Conservation (phyloP, 1,140 invertebrate genomes). For the Eciton burchellii region DNA sequence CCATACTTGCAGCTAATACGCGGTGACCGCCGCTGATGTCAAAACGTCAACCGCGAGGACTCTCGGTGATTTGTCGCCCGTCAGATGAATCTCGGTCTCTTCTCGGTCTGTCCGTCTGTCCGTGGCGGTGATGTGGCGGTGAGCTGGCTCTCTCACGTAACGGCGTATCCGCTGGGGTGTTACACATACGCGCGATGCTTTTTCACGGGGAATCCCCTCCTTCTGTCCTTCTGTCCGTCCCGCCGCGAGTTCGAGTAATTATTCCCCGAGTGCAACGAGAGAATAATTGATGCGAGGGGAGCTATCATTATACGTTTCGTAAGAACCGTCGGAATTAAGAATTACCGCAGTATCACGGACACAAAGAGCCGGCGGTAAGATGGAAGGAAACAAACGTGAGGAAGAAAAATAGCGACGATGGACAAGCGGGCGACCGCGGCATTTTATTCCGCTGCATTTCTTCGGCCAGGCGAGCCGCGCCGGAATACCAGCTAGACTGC, state of each 20-base stretch:
- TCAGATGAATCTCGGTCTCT: conserved; percentile 40
- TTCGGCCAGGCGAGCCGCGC: conserved; percentile 3
- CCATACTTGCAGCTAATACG: conserved; percentile 77
- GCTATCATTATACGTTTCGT: conserved; percentile 65
- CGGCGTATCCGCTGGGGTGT: not conserved
- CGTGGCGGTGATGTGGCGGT: not conserved
- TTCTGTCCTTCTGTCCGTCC: not conserved
- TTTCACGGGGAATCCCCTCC: not conserved
- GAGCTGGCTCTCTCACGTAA: conserved; percentile 4
- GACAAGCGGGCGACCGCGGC: conserved; percentile 20
- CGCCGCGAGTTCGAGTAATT: not conserved
- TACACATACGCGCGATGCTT: not conserved
- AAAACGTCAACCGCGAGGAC: conserved; percentile 75
- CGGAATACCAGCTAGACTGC: too few relatives aligned
- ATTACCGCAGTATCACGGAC: not conserved
- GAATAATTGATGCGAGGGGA: conserved; percentile 38
- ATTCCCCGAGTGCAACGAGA: not conserved
- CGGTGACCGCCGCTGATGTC: conserved; percentile 76
- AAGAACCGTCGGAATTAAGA: conserved; percentile 68
- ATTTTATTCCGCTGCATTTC: conserved; percentile 45
- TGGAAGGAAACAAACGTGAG: not conserved
- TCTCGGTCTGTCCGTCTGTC: conserved; percentile 31
- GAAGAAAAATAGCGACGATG: conserved; percentile 38
- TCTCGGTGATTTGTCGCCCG: conserved; percentile 63
- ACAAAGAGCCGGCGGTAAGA: not conserved